These are phyloP conservation scores for Temnothorax unifasciatus DNA, from an alignment of 2,888 invertebrate species.

Conservation along the genomic window DNA sequence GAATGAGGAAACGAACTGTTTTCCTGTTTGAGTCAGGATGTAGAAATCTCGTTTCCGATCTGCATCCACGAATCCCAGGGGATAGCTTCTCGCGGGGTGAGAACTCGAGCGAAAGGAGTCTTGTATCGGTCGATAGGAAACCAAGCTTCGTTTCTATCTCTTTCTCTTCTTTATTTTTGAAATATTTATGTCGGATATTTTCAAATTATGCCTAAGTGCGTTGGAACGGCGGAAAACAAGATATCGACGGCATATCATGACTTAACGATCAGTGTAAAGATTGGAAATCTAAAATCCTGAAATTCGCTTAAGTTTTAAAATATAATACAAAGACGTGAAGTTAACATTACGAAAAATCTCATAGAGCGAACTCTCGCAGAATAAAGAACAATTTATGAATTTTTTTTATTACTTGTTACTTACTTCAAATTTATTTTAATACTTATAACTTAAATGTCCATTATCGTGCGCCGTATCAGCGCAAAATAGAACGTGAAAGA, in stretches of 20 bases:
- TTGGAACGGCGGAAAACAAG: not conserved
- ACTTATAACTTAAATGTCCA: not conserved
- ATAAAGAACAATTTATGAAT: not conserved
- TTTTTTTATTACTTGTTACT: not conserved
- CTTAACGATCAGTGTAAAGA: not conserved
- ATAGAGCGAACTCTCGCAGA: not conserved
- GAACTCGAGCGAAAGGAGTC: slow-evolving; percentile 27
- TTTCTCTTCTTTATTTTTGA: not conserved
- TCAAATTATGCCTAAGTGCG: slow-evolving; percentile 19
- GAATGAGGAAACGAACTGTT: slow-evolving; percentile 54
- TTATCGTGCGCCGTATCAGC: not conserved
- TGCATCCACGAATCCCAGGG: slow-evolving; percentile 33
- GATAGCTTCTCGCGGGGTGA: slow-evolving; percentile 23
- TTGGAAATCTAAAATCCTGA: not conserved
- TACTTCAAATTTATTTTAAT: slow-evolving; percentile 5
- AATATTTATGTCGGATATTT: slow-evolving; percentile 29
- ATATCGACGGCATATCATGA: not conserved
- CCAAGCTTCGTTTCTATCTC: not conserved
- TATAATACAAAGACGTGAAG: not conserved
- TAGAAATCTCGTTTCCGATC: slow-evolving; percentile 49
- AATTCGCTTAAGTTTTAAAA: not conserved
- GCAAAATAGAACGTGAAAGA: not conserved
- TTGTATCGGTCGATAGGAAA: slow-evolving; percentile 37
- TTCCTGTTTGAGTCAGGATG: slow-evolving; percentile 41
- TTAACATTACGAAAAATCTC: not conserved